Evolutionary conservation across 2,888 invertebrate genomes (phyloP).

Genomic region (Eremobia ochroleuca): DNA sequence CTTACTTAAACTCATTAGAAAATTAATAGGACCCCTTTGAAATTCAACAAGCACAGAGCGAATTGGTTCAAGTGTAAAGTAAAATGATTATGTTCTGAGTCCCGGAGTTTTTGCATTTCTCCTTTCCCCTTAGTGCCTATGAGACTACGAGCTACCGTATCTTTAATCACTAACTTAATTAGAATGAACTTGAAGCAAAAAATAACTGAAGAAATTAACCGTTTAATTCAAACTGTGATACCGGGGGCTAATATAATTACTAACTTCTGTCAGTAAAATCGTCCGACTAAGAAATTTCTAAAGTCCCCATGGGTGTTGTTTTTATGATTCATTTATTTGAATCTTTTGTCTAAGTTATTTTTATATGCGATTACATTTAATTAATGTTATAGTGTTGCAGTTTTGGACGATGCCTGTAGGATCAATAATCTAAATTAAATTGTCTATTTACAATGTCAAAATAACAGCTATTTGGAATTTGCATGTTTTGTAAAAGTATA

Average conservation of each 20-base stretch:
- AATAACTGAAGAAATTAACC: slow-evolving; percentile 85
- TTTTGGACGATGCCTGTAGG: too few species aligned
- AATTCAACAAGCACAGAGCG: slow-evolving; percentile 73
- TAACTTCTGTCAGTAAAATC: slow-evolving; percentile 61
- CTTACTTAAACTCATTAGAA: slow-evolving; percentile 66
- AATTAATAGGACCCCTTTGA: slow-evolving; percentile 68
- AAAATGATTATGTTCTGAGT: slow-evolving; percentile 82
- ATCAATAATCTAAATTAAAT: too few species aligned
- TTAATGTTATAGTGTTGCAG: background rate
- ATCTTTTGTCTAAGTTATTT: background rate
- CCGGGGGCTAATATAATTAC: slow-evolving; percentile 77
- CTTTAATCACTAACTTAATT: slow-evolving; percentile 85
- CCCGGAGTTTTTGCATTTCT: slow-evolving; percentile 73
- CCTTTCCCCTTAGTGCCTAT: slow-evolving; percentile 42
- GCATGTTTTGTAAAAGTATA: too few species aligned
- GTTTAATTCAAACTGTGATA: slow-evolving; percentile 81
- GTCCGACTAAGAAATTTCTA: slow-evolving; percentile 31
- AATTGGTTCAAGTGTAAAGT: slow-evolving; percentile 79
- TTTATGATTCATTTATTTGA: slow-evolving; percentile 22
- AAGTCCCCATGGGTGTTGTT: slow-evolving; percentile 8
- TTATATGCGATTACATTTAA: background rate
- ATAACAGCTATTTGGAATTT: too few species aligned
- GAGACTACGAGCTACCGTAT: slow-evolving; percentile 64
- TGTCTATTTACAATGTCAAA: too few species aligned
- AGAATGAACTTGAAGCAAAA: slow-evolving; percentile 78